Conservation (phyloP, 2,797 vertebrate genomes). For the Epinephelus malabaricus region DNA sequence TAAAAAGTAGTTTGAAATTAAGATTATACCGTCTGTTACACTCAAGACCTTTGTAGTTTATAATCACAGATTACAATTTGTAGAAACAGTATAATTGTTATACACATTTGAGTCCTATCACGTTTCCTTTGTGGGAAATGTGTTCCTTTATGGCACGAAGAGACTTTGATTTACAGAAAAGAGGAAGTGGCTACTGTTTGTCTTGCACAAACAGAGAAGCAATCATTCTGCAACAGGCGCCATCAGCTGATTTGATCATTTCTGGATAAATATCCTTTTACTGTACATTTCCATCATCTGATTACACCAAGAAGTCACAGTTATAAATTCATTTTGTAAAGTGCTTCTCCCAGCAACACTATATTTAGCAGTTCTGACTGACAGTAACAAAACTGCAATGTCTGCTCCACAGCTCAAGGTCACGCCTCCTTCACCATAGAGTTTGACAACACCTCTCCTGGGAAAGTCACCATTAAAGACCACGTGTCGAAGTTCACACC, state of each 20-base stretch:
- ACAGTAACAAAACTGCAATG: slow-evolving; percentile 53
- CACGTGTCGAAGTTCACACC: slow-evolving; percentile 94
- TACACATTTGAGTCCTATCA: background rate
- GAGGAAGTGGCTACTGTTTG: slow-evolving; percentile 17
- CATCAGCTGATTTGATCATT: slow-evolving; percentile 4
- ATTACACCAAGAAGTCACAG: background rate
- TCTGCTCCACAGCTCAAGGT: slow-evolving; percentile 86
- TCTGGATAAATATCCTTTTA: background rate
- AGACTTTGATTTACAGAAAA: slow-evolving; percentile 7
- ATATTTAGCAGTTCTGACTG: slow-evolving; percentile 24
- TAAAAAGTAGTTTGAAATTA: background rate
- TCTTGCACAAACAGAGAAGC: background rate
- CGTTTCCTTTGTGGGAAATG: background rate
- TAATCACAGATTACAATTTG: background rate
- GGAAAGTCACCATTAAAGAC: slow-evolving; percentile 98
- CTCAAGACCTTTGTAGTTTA: background rate
- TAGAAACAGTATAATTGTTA: background rate
- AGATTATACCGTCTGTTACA: background rate
- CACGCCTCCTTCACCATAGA: slow-evolving; percentile 99
- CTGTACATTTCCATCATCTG: background rate
- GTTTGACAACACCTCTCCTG: slow-evolving; percentile 96
- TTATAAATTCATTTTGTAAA: background rate
- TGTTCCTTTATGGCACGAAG: slow-evolving; percentile 2
- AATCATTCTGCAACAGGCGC: slow-evolving; percentile 19
- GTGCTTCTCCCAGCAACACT: slow-evolving; percentile 10